A percentile compares a stretch with the other conserved stretches of the same genome.
Evolutionary conservation across 1,140 invertebrate genomes (phyloP).

Genomic region (Eriocheir sinensis): DNA sequence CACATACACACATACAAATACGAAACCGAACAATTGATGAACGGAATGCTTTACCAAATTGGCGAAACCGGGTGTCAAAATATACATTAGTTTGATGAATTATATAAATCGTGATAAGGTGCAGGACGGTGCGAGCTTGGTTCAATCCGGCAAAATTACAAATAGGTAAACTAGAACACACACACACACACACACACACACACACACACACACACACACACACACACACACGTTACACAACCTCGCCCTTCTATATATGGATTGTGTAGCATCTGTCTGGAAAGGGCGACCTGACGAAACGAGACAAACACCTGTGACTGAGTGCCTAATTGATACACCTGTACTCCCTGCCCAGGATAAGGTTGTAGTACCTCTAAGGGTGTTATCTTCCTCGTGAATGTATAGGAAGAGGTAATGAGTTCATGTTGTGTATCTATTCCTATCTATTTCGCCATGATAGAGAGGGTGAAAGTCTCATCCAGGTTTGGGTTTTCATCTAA

Average conservation of each 20-base stretch:
- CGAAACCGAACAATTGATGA: background rate
- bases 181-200: constrained; percentile 55
- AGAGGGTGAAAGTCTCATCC: background rate
- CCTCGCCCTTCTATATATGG: background rate
- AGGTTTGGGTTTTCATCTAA: too few species aligned
- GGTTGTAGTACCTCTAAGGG: too few species aligned
- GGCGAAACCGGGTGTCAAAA: too few species aligned
- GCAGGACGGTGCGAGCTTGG: too few species aligned
- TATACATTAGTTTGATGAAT: too few species aligned
- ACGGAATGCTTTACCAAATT: too few species aligned
- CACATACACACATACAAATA: constrained; percentile 32
- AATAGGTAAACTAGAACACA: too few species aligned
- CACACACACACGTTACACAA: constrained; percentile 47
- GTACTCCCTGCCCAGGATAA: background rate
- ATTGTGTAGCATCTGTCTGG: background rate
- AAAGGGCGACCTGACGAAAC: background rate
- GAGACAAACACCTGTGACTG: background rate
- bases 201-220: constrained; percentile 64
- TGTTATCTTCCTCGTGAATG: background rate
- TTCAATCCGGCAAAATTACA: too few species aligned
- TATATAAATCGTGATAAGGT: too few species aligned
- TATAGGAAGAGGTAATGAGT: too few species aligned
- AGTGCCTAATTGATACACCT: background rate
- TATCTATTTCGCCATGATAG: too few species aligned
- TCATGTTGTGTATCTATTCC: too few species aligned